Percentiles rank a stretch among this genome's conserved stretches.
Conservation (phyloP, 2,797 vertebrate genomes). For the Clarias fuscus region DNA sequence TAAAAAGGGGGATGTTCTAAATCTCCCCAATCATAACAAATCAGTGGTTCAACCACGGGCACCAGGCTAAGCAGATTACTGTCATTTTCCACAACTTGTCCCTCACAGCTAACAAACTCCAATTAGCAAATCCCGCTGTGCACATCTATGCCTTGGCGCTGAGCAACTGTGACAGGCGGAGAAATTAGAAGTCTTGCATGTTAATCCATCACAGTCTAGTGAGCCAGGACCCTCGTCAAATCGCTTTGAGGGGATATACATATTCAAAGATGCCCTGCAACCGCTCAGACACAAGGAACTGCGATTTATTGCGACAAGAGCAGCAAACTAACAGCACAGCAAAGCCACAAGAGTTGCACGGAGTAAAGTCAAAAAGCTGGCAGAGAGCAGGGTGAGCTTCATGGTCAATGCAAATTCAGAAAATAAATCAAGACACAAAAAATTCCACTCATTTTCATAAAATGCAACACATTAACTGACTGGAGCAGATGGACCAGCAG, state of each 20-base stretch:
- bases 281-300: slow-evolving; percentile 57
- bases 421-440: not conserved
- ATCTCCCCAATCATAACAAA: slow-evolving; percentile 80
- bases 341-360: slow-evolving; percentile 21
- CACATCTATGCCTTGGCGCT: slow-evolving; percentile 77
- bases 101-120: slow-evolving; percentile 82
- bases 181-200: slow-evolving; percentile 78
- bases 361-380: slow-evolving; percentile 6
- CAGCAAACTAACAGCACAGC: slow-evolving; percentile 42
- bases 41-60: slow-evolving; percentile 74
- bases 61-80: slow-evolving; percentile 80
- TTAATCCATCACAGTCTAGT: slow-evolving; percentile 75
- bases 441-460: not conserved
- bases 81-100: slow-evolving; percentile 83
- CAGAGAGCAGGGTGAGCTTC: slow-evolving; percentile 6
- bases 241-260: slow-evolving; percentile 68
- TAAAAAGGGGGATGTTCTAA: slow-evolving; percentile 63
- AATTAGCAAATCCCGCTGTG: slow-evolving; percentile 83
- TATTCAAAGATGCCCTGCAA: slow-evolving; percentile 63
- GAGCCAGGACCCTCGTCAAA: slow-evolving; percentile 73
- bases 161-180: slow-evolving; percentile 80
- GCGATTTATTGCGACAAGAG: slow-evolving; percentile 47
- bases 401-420: slow-evolving; percentile 14
- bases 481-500: not conserved
- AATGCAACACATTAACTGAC: not conserved